Base-by-base conservation (phyloP, 92 coral and sea anemone genomes). In the Actinostola sp. region DNA sequence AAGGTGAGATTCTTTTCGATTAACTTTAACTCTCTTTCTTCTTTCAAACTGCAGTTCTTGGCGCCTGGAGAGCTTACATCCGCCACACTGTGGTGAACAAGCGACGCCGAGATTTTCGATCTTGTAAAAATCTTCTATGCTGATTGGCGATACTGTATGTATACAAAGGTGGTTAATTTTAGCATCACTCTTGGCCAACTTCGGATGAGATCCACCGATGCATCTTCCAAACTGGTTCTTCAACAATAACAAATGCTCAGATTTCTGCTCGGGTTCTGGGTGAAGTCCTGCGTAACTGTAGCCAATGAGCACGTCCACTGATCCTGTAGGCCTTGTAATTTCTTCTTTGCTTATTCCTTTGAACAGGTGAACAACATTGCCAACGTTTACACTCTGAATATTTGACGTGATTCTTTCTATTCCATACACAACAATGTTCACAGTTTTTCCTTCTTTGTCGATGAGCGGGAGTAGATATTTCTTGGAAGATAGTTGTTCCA, bases 51-150 rank as follows among this genome's bases (percentile, higher is more conserved):
- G 59, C 44, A 75, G 31, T 62, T 53, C 39, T 75, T 74, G 21
- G 73, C 25, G 31, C 81, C 87, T 25, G 76, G 43, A 5, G 81
- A 41, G 49, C 81, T 66, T 73, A 31, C 80, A 81, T 27, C 86
- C 70, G 23, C 86, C 75, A 55, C 86, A 81, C 20, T 66, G 80
- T 42, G 80, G 73, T 26, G 39, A 62, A 42, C 80, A 81, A 24
- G 60, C 43, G 42, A 72, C 68, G 38, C 86, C 87, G 17, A 82
- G 70, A 29, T 70, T 73, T 68, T 82, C 82, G 31, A 82, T 83
- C 41, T 76, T 76, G 82, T 83, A 76, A 63, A 76, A 83, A 31
- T 76, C 83, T 76, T 83, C 79, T 0, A 71, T 17, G 11, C 27
- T 35, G 19, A 43, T 6, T 36, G 27, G 23, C n/a, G 49, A 16